A percentile compares a stretch with the other conserved stretches of the same genome.
phyloP scores from a whole-genome alignment of 2,797 vertebrate genomes.

The Peromyscus nudipes region DNA sequence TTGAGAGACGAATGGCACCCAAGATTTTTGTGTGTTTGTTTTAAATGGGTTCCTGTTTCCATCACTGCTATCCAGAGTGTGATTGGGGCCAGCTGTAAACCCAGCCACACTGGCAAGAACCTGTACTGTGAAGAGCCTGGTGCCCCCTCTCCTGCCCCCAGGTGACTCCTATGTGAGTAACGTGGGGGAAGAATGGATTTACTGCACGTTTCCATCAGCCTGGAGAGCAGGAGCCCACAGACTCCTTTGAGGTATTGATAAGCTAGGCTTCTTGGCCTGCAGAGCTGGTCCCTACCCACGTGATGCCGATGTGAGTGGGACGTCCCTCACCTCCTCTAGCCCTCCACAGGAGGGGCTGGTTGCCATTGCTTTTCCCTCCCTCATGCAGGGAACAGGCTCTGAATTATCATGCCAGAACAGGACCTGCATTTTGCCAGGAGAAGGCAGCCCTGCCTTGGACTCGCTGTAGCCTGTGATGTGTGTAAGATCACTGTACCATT shows the following conservation, averaged over 20 bases:
- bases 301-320: background rate
- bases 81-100: background rate
- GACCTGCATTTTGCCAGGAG: slow-evolving; percentile 2
- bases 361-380: background rate
- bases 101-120: background rate
- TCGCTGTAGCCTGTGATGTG: background rate
- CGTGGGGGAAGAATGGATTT: background rate
- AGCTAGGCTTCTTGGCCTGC: background rate
- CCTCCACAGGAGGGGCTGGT: background rate
- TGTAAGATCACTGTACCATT: slow-evolving; percentile 30
- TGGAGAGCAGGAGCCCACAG: background rate
- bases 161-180: background rate
- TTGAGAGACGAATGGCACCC: background rate
- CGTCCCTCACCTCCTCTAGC: background rate
- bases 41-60: background rate
- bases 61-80: background rate
- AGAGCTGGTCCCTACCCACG: background rate
- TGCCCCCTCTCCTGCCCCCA: background rate
- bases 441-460: background rate
- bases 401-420: background rate
- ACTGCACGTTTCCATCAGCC: background rate
- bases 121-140: background rate
- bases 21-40: background rate
- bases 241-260: background rate
- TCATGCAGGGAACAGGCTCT: background rate